Conservation (phyloP, 2,888 invertebrate species). For the Meteorus cinctellus region DNA sequence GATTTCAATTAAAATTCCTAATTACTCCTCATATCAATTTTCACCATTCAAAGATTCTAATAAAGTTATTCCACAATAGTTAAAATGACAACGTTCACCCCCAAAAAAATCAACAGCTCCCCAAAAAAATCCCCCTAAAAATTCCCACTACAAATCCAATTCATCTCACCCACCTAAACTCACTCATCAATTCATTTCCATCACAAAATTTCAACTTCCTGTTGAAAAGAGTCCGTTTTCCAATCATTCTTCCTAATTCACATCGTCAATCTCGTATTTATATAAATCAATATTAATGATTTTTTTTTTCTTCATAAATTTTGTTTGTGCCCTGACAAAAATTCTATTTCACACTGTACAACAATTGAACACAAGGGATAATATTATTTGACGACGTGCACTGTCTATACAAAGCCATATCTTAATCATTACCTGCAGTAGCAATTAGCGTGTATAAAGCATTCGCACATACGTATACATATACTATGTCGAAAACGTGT, state of each 20-base stretch:
- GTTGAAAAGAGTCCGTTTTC: background rate
- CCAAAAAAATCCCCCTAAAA: too few species aligned
- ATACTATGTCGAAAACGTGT: background rate
- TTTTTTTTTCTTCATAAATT: background rate
- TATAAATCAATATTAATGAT: background rate
- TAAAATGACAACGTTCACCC: too few species aligned
- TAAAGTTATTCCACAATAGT: too few species aligned
- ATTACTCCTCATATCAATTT: too few species aligned
- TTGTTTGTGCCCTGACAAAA: background rate
- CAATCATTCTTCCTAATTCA: conserved; percentile 2
- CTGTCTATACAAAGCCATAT: background rate
- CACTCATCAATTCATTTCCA: too few species aligned
- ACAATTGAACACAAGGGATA: background rate
- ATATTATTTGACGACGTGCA: background rate
- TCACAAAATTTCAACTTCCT: background rate
- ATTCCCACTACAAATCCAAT: too few species aligned
- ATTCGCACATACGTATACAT: background rate
- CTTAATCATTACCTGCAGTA: conserved; percentile 8
- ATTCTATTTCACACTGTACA: background rate
- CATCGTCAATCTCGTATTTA: background rate
- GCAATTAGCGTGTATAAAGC: background rate
- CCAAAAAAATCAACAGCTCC: too few species aligned
- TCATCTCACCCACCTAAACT: too few species aligned
- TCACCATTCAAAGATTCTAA: too few species aligned
- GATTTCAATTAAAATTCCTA: too few species aligned